Percentiles rank a stretch among this genome's conserved stretches.
Evolutionary conservation across 1,140 invertebrate genomes (phyloP).

Genomic region (Metaphire vulgaris): DNA sequence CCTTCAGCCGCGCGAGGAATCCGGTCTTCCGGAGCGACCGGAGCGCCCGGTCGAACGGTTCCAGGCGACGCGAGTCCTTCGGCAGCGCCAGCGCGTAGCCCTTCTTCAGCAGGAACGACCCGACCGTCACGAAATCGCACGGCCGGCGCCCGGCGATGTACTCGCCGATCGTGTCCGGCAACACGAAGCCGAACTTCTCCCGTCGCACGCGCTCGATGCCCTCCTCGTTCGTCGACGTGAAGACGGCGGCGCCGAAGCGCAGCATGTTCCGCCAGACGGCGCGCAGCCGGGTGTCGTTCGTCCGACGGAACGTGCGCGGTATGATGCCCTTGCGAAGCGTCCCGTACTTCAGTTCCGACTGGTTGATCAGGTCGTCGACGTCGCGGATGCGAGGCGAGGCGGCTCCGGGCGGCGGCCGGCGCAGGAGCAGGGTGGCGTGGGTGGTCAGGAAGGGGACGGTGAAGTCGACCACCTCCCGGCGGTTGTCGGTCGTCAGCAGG

Average conservation of each 20-base stretch:
- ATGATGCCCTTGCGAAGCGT: slow-evolving; percentile 17
- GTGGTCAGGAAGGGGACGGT: slow-evolving; percentile 24
- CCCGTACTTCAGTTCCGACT: slow-evolving; percentile 19
- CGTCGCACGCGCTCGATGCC: slow-evolving; percentile 14
- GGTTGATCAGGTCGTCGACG: slow-evolving; percentile 23
- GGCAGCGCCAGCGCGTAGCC: slow-evolving; percentile 25
- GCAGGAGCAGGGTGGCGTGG: slow-evolving; percentile 23
- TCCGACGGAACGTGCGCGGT: slow-evolving; percentile 2
- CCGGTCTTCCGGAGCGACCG: slow-evolving; percentile 10
- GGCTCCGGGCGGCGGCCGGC: slow-evolving; percentile 58
- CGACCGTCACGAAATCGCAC: slow-evolving; percentile 30
- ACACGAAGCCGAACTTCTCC: slow-evolving; percentile 14
- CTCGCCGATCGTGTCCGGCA: slow-evolving; percentile 24
- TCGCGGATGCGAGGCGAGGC: slow-evolving; percentile 4
- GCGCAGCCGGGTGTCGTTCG: slow-evolving; percentile 10
- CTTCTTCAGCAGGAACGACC: slow-evolving; percentile 20
- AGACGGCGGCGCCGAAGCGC: background rate
- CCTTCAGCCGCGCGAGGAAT: slow-evolving; percentile 12
- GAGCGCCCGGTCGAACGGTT: slow-evolving; percentile 18
- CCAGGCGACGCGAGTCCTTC: slow-evolving; percentile 21
- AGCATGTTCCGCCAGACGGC: slow-evolving; percentile 13
- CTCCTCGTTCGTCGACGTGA: slow-evolving; percentile 17
- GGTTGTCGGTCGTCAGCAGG: slow-evolving; percentile 19
- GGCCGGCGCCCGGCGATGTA: slow-evolving; percentile 26
- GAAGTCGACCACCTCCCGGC: slow-evolving; percentile 25